Evolutionary conservation across 2,888 invertebrate species (phyloP).

Genomic region (Amphipyra berbera): DNA sequence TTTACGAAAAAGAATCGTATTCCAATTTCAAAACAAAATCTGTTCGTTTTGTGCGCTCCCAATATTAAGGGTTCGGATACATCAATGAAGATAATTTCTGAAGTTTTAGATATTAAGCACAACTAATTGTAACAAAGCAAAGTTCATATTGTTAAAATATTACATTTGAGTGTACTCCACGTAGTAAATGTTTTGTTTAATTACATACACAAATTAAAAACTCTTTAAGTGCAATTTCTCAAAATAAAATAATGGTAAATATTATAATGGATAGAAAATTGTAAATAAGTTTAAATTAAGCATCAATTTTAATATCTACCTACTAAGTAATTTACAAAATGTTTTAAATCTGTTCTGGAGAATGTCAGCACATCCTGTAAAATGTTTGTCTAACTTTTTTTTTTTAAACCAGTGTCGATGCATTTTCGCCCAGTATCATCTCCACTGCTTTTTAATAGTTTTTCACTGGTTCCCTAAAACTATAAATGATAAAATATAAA

Average conservation of each 20-base stretch:
- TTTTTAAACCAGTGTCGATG: conserved; percentile 5
- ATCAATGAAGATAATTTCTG: conserved; percentile 22
- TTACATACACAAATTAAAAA: conserved; percentile 31
- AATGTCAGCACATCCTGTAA: conserved; percentile 5
- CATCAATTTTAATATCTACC: conserved; percentile 16
- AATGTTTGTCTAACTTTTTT: conserved; percentile 12
- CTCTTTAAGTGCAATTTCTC: conserved; percentile 66
- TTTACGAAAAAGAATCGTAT: conserved; percentile 30
- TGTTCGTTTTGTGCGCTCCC: conserved; percentile 24
- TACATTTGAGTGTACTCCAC: conserved; percentile 23
- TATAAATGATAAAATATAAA: too few species aligned
- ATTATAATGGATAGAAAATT: conserved; percentile 46
- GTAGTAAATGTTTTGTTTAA: conserved; percentile 29
- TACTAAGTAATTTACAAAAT: conserved; percentile 20
- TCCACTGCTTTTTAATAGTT: not conserved
- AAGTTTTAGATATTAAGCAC: conserved; percentile 33
- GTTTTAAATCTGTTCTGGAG: conserved; percentile 27
- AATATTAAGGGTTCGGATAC: conserved; percentile 32
- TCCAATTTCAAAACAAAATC: conserved; percentile 36
- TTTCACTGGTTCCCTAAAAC: too few species aligned
- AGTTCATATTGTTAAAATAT: conserved; percentile 23
- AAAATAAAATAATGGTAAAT: conserved; percentile 50
- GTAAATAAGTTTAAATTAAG: conserved; percentile 45
- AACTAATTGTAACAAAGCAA: conserved; percentile 13
- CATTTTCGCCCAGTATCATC: not conserved